Conservation (phyloP, 1,140 invertebrate genomes). For the Bombus terrestris region DNA sequence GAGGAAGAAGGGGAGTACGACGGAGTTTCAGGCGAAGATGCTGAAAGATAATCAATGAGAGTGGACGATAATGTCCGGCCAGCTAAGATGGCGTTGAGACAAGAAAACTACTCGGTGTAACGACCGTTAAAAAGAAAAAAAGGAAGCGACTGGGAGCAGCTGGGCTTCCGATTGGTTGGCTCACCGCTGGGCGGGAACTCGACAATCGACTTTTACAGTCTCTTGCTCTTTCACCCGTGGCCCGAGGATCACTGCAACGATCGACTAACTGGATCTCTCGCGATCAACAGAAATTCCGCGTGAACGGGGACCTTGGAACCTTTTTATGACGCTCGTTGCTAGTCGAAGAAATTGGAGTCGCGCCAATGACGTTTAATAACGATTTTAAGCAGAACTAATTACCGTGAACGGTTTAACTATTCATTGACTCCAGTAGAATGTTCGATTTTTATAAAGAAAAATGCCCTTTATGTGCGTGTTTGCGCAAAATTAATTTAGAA, state of each 20-base stretch:
- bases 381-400: not conserved
- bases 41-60: constrained; percentile 71
- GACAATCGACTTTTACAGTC: constrained; percentile 74
- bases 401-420: not conserved
- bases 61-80: constrained; percentile 70
- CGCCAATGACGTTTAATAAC: not conserved
- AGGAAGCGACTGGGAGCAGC: constrained; percentile 58
- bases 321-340: not conserved
- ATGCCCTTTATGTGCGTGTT: not conserved
- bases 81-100: constrained; percentile 79
- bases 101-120: constrained; percentile 73
- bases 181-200: constrained; percentile 72
- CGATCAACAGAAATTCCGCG: constrained; percentile 16
- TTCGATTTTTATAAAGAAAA: not conserved
- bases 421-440: not conserved
- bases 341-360: not conserved
- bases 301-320: not conserved
- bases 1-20: not conserved
- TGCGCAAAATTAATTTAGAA: not conserved
- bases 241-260: constrained; percentile 29
- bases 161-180: constrained; percentile 72
- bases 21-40: constrained; percentile 1
- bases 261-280: constrained; percentile 50
- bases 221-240: constrained; percentile 60
- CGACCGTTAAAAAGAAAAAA: constrained; percentile 71